Conservation (phyloP, 2,797 vertebrate genomes). For the Pseudocheirus occidentalis region DNA sequence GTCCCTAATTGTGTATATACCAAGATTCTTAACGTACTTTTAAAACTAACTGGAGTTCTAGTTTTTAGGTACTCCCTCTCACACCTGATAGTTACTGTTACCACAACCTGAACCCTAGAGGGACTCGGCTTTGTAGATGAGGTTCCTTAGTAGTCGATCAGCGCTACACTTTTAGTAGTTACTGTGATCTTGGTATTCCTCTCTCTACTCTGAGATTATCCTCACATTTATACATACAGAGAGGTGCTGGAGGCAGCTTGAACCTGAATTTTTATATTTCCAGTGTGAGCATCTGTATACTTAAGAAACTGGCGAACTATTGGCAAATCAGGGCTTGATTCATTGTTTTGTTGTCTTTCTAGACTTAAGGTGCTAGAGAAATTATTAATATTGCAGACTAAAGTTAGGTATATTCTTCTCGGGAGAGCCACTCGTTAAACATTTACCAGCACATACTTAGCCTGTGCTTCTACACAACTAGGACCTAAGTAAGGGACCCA, state of each 20-base stretch:
- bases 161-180: not conserved
- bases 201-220: not conserved
- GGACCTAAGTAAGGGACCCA: not conserved
- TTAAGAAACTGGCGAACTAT: not conserved
- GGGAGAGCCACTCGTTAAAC: not conserved
- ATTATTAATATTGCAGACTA: not conserved
- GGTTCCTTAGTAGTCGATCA: not conserved
- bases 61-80: not conserved
- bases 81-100: not conserved
- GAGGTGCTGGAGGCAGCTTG: not conserved
- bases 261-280: not conserved
- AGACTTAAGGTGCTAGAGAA: not conserved
- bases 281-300: not conserved
- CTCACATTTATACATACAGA: not conserved
- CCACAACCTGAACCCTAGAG: not conserved
- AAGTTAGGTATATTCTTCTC: not conserved
- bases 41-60: not conserved
- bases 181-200: not conserved
- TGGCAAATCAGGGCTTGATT: not conserved
- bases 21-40: constrained; percentile 32
- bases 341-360: not conserved
- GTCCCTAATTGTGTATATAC: not conserved
- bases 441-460: not conserved
- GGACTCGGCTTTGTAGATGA: not conserved
- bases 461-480: not conserved